Base-by-base conservation (phyloP, 2,797 vertebrate genomes). In the Sebastes steindachneri region DNA sequence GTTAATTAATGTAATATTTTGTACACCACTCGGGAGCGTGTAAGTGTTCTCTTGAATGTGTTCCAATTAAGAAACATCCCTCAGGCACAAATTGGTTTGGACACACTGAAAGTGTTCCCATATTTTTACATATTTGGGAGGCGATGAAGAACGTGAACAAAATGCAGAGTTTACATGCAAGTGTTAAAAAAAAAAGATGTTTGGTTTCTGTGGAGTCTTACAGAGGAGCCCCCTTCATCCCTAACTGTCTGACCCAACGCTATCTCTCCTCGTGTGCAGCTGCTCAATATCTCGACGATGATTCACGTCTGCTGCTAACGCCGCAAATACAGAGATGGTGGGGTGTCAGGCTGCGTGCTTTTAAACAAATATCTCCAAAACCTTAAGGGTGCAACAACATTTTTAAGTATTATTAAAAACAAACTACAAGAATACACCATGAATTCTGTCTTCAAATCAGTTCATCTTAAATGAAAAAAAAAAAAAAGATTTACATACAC, bases 1-100 rank as follows among this genome's bases (percentile, higher is more conserved):
- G 91, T 94, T 94, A 94, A 94, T 94, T 93, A 92, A 94, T 91
- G 88, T 90, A 88, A 94, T 94, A 94, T 95, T 94, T 93, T 93
- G 92, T 94, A 92, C 91, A 94, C 92, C 92, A 93, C 93, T 93
- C 86, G 74, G 92, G 92, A 92, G 90, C 82, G 65, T 92, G 89
- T 90, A 91, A 91, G 91, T 92, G 88, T 93, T 93, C 92, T 92
- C 86, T 91, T 89, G 88, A 92, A 93, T 92, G 88, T 93, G 86
- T 94, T 95, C 91, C 93, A 94, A 95, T 94, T 93, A 94, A 91
- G 90, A 92, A 93, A 93, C 86, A 75, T 92, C 89, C 94, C 90
- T 64, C 31, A 35, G 88, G 91, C 91, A 60, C 88, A 91, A 92
- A 91, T 87, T 85, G 88, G 86, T 92, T 93, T 92, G 87, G 90